Evolutionary conservation across 2,888 invertebrate species (phyloP).

Genomic region (Epistrophella euchroma): DNA sequence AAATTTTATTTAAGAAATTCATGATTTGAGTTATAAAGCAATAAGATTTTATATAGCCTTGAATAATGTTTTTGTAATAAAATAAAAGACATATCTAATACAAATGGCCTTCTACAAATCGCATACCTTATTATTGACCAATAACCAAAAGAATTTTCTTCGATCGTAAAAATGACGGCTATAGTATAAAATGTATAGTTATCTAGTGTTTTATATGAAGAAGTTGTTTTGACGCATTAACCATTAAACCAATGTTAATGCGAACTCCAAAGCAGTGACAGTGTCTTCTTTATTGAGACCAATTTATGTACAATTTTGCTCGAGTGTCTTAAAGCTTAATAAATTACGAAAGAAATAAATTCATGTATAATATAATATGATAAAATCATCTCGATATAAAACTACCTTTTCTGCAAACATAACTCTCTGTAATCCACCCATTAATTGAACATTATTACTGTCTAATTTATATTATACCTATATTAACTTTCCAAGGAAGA

Average conservation of each 20-base stretch:
- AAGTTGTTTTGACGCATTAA: neutral
- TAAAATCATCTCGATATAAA: neutral
- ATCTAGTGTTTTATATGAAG: neutral
- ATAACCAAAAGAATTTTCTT: neutral
- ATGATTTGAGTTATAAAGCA: neutral
- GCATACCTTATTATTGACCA: neutral
- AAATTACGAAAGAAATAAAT: neutral
- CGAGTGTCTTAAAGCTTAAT: too few relatives aligned
- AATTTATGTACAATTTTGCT: too few relatives aligned
- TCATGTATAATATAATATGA: neutral
- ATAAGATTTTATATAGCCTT: neutral
- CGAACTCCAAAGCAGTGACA: neutral
- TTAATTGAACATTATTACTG: neutral
- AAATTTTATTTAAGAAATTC: neutral
- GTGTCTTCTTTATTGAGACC: neutral
- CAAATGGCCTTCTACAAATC: neutral
- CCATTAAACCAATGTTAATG: constrained; percentile 3
- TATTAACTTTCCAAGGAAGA: neutral
- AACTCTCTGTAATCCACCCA: constrained; percentile 2
- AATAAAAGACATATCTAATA: neutral
- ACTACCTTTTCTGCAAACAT: neutral
- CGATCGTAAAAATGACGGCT: neutral
- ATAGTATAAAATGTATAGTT: constrained; percentile 1
- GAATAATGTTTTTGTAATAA: constrained; percentile 12
- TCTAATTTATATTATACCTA: neutral